Percentiles rank a stretch among this genome's conserved stretches.
phyloP scores from a whole-genome alignment of 2,888 invertebrate species.

The Caenorhabditis sulstoni region DNA sequence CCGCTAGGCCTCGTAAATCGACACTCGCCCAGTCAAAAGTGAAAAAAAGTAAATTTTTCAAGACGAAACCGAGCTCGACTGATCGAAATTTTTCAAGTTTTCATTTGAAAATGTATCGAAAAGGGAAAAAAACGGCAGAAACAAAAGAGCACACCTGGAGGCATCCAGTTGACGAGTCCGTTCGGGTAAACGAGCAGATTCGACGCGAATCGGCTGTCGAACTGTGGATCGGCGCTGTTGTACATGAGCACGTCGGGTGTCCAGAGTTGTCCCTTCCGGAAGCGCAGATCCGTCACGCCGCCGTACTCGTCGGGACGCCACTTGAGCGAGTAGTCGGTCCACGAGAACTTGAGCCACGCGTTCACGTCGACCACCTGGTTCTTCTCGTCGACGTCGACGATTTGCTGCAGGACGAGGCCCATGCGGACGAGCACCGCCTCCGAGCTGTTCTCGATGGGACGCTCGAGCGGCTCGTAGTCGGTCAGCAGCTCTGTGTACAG shows the following conservation, averaged over 20 bases:
- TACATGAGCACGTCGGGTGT: conserved; percentile 75
- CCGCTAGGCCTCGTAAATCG: too few species aligned
- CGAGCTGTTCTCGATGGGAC: conserved; percentile 69
- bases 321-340: conserved; percentile 69
- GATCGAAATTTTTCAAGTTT: too few species aligned
- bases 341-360: conserved; percentile 72
- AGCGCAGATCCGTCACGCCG: conserved; percentile 69
- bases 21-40: too few species aligned
- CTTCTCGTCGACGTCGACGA: conserved; percentile 68
- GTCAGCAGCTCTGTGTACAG: conserved; percentile 68
- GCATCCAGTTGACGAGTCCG: conserved; percentile 95
- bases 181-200: conserved; percentile 96
- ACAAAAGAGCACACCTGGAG: conserved; percentile 84
- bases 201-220: conserved; percentile 97
- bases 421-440: conserved; percentile 69
- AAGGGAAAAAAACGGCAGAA: too few species aligned
- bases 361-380: conserved; percentile 74
- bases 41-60: too few species aligned
- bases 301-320: conserved; percentile 71
- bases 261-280: conserved; percentile 70
- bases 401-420: conserved; percentile 63
- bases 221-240: conserved; percentile 93
- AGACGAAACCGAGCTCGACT: too few species aligned
- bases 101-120: too few species aligned
- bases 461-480: conserved; percentile 70